Base-by-base conservation (phyloP, 2,888 invertebrate species). In the Kryphioiulus occultus region DNA sequence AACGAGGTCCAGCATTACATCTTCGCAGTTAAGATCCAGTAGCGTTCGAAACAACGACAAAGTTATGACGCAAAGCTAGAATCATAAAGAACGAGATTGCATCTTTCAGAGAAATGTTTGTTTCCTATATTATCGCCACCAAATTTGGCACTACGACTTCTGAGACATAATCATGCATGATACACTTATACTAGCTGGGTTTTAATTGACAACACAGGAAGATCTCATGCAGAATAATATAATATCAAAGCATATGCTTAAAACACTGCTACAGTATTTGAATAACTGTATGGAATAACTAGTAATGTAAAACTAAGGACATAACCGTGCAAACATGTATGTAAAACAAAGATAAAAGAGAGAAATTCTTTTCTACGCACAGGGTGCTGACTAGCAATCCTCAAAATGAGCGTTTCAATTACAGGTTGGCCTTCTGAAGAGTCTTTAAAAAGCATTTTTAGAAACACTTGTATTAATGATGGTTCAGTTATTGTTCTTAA, bases 1-100 rank as follows among this genome's bases (percentile, higher is more conserved):
- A 85, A 98, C 94, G 86, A 99, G 93, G 91, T 98, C 97, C 90
- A 98, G 93, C 96, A 99, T 97, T 85, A 99, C 95, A 92, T 99
- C 99, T 92, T 99, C 99, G 92, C 98, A 98, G 92, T 98, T 96
- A 89, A 99, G 93, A 90, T 96, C 96, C 87, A 99, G 94, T 89
- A 99, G 93, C 0, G 98, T 97, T 91, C 97, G 96, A 92, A 99
- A 96, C 17, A 99, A 92, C 0, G 97, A 95, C 90, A 99, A 93
- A 0, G 98, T 96, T 15, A 98, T 97, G 90, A 98, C 94, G 89
- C 97, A 96, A 85, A 93, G 90, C 92, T 93, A 90, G 2, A 89
- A 91, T 92, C 86, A 88, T 88, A 89, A 89, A 85, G 44, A 83
- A 44, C 1, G 44, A 39, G 9, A 39, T 39, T 39, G 39, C 39